Evolutionary conservation across 1,140 invertebrate genomes (phyloP), one percentile per base, ranked within the genome.

Genomic region (Calephelis virginiensis): DNA sequence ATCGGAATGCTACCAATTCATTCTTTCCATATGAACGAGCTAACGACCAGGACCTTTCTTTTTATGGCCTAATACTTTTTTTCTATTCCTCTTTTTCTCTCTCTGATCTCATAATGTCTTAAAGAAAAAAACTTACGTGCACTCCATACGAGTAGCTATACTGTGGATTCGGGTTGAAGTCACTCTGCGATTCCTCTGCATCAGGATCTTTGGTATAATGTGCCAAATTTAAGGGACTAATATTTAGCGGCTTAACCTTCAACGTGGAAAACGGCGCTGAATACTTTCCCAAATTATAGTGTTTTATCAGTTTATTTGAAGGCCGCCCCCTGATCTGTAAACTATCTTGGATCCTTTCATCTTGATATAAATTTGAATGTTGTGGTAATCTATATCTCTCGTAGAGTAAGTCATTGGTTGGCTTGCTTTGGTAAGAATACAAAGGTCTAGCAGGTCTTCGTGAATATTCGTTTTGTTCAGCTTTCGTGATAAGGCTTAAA

Each of bases 121-220:
- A 28, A 28, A 45, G 53, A 45, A 28, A 69, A 5, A 9, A 73
- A 89, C 86, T 89, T 66, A 89, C 86, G 69, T 83, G 77, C 12
- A 86, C 81, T 63, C 78, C 81, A 69, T 89, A 89, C 8, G 83
- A 81, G 67, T 72, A 86, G 28, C 71, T 77, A 66, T 86, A 87
- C 59, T 82, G 72, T 0, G 83, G 81, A 37, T 81, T 68, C 4
- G 77, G 64, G 45, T 81, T 72, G 48, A 77, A 80, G 6, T 82
- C 63, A 1, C 70, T 50, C 8, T 71, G 53, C 4, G 53, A 49
- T 10, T 64, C 56, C 1, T 67, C 62, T 1, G 65, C 47, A 6
- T 76, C 71, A 13, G 69, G 53, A 3, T 72, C 71, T 17, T 69
- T 77, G 0, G 70, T 72, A 60, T 75, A 80, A 46, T 75, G 74